phyloP scores from a whole-genome alignment of 37 sponge, comb jelly and placozoan genomes.

The Geodia barretti region DNA sequence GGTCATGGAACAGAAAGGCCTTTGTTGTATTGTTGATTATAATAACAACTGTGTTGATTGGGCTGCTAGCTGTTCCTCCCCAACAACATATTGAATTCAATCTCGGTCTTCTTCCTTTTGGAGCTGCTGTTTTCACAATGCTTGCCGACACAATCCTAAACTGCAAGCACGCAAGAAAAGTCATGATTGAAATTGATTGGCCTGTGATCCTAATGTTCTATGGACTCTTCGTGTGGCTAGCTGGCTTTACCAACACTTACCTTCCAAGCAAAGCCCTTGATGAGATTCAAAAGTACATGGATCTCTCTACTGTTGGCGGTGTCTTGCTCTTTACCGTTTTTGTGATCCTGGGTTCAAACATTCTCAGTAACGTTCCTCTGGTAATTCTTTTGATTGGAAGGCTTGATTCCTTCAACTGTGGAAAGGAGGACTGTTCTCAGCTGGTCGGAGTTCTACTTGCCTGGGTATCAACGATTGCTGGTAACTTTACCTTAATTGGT shows the following conservation, averaged over 20 bases:
- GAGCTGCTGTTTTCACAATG: slow-evolving; percentile 68
- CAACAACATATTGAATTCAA: slow-evolving; percentile 59
- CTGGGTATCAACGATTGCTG: slow-evolving; percentile 85
- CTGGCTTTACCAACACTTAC: slow-evolving; percentile 73
- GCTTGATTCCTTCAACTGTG: slow-evolving; percentile 57
- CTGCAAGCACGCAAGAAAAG: slow-evolving; percentile 52
- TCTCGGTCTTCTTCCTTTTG: slow-evolving; percentile 81
- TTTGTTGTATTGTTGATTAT: too few relatives aligned
- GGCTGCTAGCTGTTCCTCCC: too few relatives aligned
- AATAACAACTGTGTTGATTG: too few relatives aligned
- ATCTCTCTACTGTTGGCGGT: slow-evolving; percentile 52
- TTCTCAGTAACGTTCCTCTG: slow-evolving; percentile 87
- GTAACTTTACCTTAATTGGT: slow-evolving; percentile 89
- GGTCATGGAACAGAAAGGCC: too few relatives aligned
- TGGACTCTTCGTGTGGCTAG: slow-evolving; percentile 88
- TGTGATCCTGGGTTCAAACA: slow-evolving; percentile 75
- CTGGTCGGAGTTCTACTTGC: slow-evolving; percentile 70
- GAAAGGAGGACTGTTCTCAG: slow-evolving; percentile 17
- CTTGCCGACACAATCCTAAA: slow-evolving; percentile 70
- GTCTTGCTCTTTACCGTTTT: slow-evolving; percentile 70
- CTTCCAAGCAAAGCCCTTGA: slow-evolving; percentile 60
- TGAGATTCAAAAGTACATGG: slow-evolving; percentile 40
- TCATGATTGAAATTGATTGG: slow-evolving; percentile 87
- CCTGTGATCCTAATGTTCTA: slow-evolving; percentile 85
- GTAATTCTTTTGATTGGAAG: slow-evolving; percentile 67